Evolutionary conservation across 2,888 invertebrate genomes (phyloP).

Genomic region (Amphipoea oculea): DNA sequence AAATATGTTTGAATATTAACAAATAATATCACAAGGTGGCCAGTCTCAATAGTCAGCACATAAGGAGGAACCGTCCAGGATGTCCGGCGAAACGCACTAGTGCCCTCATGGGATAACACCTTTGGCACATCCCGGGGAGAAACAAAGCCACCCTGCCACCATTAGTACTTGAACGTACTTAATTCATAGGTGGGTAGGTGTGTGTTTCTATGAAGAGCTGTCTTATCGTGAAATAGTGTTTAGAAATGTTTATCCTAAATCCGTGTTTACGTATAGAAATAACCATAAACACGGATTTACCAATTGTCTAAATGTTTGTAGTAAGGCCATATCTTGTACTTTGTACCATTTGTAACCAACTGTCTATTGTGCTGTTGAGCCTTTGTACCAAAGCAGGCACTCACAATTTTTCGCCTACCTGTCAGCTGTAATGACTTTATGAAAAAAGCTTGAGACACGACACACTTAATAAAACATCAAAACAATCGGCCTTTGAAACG

Average conservation of each 20-base stretch:
- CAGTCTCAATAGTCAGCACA: background rate
- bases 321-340: background rate
- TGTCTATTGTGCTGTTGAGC: background rate
- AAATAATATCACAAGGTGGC: background rate
- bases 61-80: background rate
- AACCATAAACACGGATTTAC: background rate
- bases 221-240: conserved; percentile 13
- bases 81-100: conserved; percentile 15
- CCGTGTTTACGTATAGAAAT: conserved; percentile 13
- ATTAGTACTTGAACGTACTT: background rate
- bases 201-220: conserved; percentile 4
- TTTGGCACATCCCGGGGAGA: conserved; percentile 12
- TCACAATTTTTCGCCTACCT: background rate
- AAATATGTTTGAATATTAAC: background rate
- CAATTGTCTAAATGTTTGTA: conserved; percentile 3
- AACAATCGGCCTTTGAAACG: background rate
- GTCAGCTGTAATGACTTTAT: background rate
- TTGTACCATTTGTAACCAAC: background rate
- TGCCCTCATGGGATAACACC: conserved; percentile 8
- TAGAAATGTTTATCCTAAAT: conserved; percentile 4
- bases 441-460: background rate
- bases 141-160: background rate
- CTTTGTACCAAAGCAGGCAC: background rate
- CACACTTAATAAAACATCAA: background rate
- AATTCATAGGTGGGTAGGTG: background rate